A percentile compares a stretch with the other conserved stretches of the same genome.
These are phyloP conservation scores for Parauchenoglanis ngamensis DNA, from an alignment of 2,797 vertebrate genomes.

Conservation along the genomic window DNA sequence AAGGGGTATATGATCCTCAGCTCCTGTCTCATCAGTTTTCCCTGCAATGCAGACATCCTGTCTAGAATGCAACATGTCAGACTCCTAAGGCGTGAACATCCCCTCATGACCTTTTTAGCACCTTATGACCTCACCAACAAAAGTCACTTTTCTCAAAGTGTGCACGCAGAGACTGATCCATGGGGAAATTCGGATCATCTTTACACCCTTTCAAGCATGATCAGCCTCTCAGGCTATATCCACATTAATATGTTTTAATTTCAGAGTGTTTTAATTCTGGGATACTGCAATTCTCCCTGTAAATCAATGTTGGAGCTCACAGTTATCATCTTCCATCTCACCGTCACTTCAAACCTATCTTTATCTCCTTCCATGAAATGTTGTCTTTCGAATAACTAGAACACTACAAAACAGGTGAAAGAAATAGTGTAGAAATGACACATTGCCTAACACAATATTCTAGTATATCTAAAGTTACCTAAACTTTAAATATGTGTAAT, in stretches of 20 bases:
- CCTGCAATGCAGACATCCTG: slow-evolving; percentile 70
- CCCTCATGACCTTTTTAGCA: slow-evolving; percentile 66
- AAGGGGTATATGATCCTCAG: slow-evolving; percentile 54
- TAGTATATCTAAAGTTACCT: background rate
- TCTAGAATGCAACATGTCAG: slow-evolving; percentile 57
- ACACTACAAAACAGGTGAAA: background rate
- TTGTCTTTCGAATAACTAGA: background rate
- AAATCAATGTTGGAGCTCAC: background rate
- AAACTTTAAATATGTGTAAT: background rate
- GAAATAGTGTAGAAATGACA: background rate
- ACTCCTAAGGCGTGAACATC: slow-evolving; percentile 55
- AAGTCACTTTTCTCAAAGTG: slow-evolving; percentile 60
- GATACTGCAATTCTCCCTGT: background rate
- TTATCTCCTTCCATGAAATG: slow-evolving; percentile 1
- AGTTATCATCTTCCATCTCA: background rate
- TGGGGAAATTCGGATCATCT: slow-evolving; percentile 43
- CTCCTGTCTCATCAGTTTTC: slow-evolving; percentile 56
- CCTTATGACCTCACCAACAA: slow-evolving; percentile 62
- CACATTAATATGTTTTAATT: too few species aligned
- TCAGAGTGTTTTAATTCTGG: too few species aligned
- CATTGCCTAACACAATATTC: background rate
- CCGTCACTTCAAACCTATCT: background rate
- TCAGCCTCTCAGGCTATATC: background rate
- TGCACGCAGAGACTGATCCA: slow-evolving; percentile 13
- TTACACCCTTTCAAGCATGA: slow-evolving; percentile 24